phyloP scores from a whole-genome alignment of 2,797 vertebrate genomes.

The Perodicticus potto region DNA sequence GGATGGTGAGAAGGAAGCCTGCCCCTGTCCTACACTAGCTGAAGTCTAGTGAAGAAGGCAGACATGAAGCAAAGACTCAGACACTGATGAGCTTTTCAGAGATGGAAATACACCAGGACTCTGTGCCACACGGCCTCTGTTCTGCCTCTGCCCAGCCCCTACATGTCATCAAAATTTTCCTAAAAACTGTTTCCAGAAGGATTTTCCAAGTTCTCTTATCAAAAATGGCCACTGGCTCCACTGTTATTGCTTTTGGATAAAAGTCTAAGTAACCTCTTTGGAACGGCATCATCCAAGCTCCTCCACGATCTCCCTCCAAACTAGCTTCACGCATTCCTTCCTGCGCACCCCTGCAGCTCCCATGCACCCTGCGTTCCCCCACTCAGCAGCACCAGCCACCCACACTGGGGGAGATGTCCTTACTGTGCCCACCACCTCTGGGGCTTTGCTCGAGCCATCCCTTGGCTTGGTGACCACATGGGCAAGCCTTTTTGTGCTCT shows the following conservation, averaged over 20 bases:
- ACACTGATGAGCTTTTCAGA: neutral
- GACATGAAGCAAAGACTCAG: neutral
- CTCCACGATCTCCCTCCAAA: neutral
- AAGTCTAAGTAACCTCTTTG: neutral
- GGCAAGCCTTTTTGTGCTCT: neutral
- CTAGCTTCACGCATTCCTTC: no score
- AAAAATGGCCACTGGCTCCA: neutral
- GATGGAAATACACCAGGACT: neutral
- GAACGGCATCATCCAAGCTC: neutral
- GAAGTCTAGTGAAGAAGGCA: neutral
- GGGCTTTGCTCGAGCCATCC: neutral
- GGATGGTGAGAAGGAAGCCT: neutral
- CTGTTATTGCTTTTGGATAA: neutral
- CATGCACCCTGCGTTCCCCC: no score
- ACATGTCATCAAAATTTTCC: neutral
- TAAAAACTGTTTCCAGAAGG: neutral
- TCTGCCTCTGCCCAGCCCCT: neutral
- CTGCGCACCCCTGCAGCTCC: fast-evolving
- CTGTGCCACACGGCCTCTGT: neutral
- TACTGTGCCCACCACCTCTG: fast-evolving
- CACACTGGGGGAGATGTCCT: neutral
- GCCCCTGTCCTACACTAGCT: neutral
- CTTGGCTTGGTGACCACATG: neutral
- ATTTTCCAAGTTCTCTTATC: slow-evolving; percentile 26
- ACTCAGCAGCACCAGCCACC: neutral